Percentiles rank a stretch among this genome's conserved stretches.
phyloP scores from a whole-genome alignment of 2,888 invertebrate species.

The Phyllotreta striolata region DNA sequence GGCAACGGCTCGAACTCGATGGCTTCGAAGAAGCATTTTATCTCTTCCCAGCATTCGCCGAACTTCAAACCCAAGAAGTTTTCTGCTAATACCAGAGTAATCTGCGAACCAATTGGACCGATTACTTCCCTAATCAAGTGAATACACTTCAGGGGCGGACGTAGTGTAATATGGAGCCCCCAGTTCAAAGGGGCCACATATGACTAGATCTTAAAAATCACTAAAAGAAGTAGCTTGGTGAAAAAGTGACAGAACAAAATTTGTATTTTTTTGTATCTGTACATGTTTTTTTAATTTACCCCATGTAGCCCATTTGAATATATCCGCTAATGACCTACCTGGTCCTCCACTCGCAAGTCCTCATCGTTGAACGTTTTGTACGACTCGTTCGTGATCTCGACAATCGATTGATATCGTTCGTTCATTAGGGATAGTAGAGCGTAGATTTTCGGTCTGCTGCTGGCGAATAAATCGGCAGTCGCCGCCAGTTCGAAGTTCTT shows the following conservation, averaged over 20 bases:
- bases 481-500: constrained; percentile 46
- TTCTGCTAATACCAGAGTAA: constrained; percentile 60
- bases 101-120: constrained; percentile 48
- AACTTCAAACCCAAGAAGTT: constrained; percentile 61
- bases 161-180: no score
- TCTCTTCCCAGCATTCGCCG: constrained; percentile 62
- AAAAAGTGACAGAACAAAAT: no score
- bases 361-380: constrained; percentile 57
- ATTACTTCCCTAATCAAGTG: background rate
- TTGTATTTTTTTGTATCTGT: background rate
- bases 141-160: no score
- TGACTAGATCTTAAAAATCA: no score
- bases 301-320: background rate
- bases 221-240: no score
- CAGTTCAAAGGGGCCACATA: no score
- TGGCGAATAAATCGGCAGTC: constrained; percentile 43
- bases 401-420: constrained; percentile 52
- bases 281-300: background rate
- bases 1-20: constrained; percentile 55
- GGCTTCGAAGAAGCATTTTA: constrained; percentile 56
- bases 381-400: constrained; percentile 55
- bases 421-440: constrained; percentile 58
- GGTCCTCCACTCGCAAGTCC: constrained; percentile 52
- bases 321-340: constrained; percentile 46
- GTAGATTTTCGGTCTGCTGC: constrained; percentile 62